phyloP scores from a whole-genome alignment of 2,113 vertebrate genomes.

The Sterrhoptilus dennistouni region DNA sequence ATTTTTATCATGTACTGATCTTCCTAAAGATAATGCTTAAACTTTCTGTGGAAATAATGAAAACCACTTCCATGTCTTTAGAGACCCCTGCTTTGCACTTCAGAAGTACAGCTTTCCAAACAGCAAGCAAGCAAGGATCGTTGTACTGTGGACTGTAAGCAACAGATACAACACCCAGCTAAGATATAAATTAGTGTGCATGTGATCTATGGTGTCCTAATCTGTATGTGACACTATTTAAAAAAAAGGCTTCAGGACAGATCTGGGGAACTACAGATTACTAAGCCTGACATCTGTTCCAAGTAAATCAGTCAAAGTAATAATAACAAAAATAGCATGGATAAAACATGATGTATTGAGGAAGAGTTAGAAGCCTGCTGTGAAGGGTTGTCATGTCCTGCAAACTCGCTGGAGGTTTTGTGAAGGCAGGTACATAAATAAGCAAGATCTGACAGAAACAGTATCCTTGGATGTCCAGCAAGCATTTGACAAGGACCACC shows the following conservation, averaged over 20 bases:
- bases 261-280: not conserved
- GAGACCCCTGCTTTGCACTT: not conserved
- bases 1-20: not conserved
- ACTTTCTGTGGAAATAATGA: not conserved
- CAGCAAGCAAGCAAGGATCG: not conserved
- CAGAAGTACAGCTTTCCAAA: not conserved
- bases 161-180: not conserved
- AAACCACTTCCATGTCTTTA: not conserved
- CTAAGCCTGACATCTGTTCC: not conserved
- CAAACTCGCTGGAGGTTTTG: not conserved
- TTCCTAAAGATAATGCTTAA: not conserved
- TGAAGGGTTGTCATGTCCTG: not conserved
- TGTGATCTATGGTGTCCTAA: not conserved
- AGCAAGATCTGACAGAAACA: not conserved
- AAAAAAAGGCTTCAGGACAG: not conserved
- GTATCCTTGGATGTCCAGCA: not conserved
- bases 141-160: not conserved
- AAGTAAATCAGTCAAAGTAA: not conserved
- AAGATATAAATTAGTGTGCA: not conserved
- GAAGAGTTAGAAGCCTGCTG: not conserved
- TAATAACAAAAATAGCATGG: not conserved
- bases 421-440: not conserved
- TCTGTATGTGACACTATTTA: not conserved
- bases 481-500: not conserved
- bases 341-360: not conserved